Evolutionary conservation across 2,888 invertebrate genomes (phyloP).

Genomic region (Mythimna lalbum): DNA sequence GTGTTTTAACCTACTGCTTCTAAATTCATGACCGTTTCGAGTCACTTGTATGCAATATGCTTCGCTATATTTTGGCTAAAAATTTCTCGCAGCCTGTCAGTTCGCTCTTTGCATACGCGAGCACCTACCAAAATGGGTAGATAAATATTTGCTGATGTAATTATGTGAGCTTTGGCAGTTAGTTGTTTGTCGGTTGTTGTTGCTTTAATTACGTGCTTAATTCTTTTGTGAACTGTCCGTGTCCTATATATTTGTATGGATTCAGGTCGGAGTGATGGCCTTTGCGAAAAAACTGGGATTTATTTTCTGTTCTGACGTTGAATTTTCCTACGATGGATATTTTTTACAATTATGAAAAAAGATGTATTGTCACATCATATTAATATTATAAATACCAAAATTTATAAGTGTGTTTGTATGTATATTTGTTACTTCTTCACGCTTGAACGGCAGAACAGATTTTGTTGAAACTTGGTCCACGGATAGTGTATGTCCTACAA

Average conservation of each 20-base stretch:
- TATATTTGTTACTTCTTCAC: not conserved
- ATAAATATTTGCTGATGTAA: slow-evolving; percentile 78
- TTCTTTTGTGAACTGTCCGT: slow-evolving; percentile 41
- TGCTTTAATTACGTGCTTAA: slow-evolving; percentile 46
- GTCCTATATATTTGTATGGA: not conserved
- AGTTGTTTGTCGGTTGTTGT: slow-evolving; percentile 61
- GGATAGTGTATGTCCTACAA: no score
- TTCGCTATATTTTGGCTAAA: slow-evolving; percentile 61
- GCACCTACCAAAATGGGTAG: slow-evolving; percentile 71
- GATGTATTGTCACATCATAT: no score
- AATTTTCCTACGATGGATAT: no score
- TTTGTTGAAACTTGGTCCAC: not conserved
- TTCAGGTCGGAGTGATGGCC: not conserved
- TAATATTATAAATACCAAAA: no score
- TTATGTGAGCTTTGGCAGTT: slow-evolving; percentile 72
- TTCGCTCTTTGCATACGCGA: slow-evolving; percentile 70
- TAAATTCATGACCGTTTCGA: slow-evolving; percentile 67
- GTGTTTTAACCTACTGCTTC: slow-evolving; percentile 63
- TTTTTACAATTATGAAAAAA: no score
- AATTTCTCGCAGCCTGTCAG: slow-evolving; percentile 60
- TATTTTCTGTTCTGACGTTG: no score
- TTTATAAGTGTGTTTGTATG: no score
- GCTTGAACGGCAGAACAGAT: no score
- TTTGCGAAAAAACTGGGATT: not conserved
- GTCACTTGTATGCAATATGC: slow-evolving; percentile 61